Percentiles rank a stretch among this genome's conserved stretches.
These are phyloP conservation scores for Calliphora vomitoria DNA, from an alignment of 2,888 invertebrate species.

Conservation along the genomic window DNA sequence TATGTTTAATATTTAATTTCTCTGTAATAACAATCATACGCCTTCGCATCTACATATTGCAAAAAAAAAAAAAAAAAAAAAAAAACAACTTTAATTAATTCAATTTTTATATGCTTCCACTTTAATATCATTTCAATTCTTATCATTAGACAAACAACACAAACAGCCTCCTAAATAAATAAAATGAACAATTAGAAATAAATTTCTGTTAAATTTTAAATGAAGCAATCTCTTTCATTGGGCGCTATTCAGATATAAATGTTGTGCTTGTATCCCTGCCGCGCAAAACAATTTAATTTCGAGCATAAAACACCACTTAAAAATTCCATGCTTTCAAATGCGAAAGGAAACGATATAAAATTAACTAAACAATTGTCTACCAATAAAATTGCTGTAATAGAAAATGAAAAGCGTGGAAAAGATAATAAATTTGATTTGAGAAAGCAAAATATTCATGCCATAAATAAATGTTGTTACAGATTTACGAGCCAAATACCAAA, in stretches of 20 bases:
- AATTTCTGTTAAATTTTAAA: conserved; percentile 1
- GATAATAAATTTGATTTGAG: conserved; percentile 58
- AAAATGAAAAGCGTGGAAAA: conserved; percentile 36
- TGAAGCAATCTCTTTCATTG: not conserved
- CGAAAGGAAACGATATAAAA: conserved; percentile 25
- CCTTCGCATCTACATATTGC: not conserved
- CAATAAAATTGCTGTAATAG: conserved; percentile 56
- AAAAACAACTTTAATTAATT: conserved; percentile 22
- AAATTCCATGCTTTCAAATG: not conserved
- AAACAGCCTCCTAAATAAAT: conserved; percentile 10
- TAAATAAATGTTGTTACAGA: conserved; percentile 42
- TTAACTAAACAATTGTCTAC: conserved; percentile 61
- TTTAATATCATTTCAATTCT: not conserved
- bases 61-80: too few species aligned
- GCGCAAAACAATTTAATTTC: conserved; percentile 11
- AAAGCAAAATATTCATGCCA: conserved; percentile 44
- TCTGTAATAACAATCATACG: not conserved
- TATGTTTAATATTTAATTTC: conserved; percentile 1
- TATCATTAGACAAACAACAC: not conserved
- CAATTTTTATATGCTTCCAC: not conserved
- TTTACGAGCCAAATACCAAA: conserved; percentile 54
- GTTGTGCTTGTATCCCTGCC: not conserved
- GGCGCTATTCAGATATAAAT: not conserved
- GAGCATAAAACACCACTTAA: conserved; percentile 5
- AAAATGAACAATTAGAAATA: conserved; percentile 19